phyloP scores from a whole-genome alignment of 2,888 invertebrate genomes.

The Mesorhabditis sp. region DNA sequence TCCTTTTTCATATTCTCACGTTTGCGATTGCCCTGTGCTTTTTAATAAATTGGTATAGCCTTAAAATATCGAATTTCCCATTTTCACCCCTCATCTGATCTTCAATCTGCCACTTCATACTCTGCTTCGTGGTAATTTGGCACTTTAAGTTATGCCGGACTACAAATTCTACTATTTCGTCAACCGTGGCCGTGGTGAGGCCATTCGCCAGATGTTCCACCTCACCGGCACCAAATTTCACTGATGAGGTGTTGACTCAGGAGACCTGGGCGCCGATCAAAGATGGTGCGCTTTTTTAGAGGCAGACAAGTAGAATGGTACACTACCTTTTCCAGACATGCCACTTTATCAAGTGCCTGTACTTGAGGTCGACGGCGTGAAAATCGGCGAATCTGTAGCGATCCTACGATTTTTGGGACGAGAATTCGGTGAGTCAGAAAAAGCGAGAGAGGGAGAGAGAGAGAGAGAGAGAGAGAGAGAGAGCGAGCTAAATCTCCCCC shows the following conservation, averaged over 20 bases:
- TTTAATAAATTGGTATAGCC: too few relatives aligned
- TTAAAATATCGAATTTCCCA: too few relatives aligned
- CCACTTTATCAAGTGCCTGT: conserved; percentile 53
- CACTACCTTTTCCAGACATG: conserved; percentile 33
- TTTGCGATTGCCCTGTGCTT: too few relatives aligned
- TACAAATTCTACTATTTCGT: conserved; percentile 46
- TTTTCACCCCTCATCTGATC: too few relatives aligned
- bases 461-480: too few relatives aligned
- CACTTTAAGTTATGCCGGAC: conserved; percentile 14
- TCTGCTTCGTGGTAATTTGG: too few relatives aligned
- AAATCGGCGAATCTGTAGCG: conserved; percentile 44
- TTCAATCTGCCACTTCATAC: too few relatives aligned
- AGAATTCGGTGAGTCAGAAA: conserved; percentile 35
- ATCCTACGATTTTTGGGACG: conserved; percentile 47
- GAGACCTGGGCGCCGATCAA: conserved; percentile 45
- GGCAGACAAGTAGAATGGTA: background rate
- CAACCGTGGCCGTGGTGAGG: conserved; percentile 41
- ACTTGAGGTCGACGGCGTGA: conserved; percentile 49
- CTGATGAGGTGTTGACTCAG: conserved; percentile 29
- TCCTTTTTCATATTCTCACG: too few relatives aligned
- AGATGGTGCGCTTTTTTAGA: conserved; percentile 21
- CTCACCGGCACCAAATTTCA: conserved; percentile 35
- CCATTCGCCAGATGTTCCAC: conserved; percentile 42
- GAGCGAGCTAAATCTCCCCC: too few relatives aligned
- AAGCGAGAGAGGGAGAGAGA: background rate